These are phyloP conservation scores for Hydrochoerus hydrochaeris DNA, from an alignment of 2,113 vertebrate species.

Conservation along the genomic window DNA sequence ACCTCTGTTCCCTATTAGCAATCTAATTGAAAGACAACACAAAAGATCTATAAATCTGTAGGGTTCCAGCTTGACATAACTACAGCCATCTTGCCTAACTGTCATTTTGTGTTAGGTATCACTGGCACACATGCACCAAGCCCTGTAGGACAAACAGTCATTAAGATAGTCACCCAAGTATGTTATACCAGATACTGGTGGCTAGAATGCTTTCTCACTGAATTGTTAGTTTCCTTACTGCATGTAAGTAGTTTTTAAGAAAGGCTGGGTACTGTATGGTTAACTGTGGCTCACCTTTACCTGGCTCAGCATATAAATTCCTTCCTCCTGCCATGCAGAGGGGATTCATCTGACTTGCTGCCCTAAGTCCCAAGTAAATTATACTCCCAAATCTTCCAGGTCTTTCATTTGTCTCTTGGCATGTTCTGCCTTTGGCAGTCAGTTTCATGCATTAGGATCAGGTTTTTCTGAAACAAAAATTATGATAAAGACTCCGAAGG, in stretches of 20 bases:
- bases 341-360: neutral
- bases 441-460: neutral
- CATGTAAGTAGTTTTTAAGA: neutral
- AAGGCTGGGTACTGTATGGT: neutral
- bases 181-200: neutral
- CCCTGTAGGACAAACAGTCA: neutral
- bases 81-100: neutral
- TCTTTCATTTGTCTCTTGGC: neutral
- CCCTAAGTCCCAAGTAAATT: neutral
- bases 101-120: neutral
- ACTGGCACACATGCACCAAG: neutral
- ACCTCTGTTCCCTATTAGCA: neutral
- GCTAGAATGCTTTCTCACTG: neutral
- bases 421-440: neutral
- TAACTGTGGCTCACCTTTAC: neutral
- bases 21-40: neutral
- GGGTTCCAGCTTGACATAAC: neutral
- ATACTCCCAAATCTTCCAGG: neutral
- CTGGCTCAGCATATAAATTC: neutral
- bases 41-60: neutral
- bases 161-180: neutral
- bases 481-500: neutral
- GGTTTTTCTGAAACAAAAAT: neutral
- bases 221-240: neutral
- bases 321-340: neutral